phyloP scores from a whole-genome alignment of 92 coral and sea anemone genomes.

The Actinostola sp. region DNA sequence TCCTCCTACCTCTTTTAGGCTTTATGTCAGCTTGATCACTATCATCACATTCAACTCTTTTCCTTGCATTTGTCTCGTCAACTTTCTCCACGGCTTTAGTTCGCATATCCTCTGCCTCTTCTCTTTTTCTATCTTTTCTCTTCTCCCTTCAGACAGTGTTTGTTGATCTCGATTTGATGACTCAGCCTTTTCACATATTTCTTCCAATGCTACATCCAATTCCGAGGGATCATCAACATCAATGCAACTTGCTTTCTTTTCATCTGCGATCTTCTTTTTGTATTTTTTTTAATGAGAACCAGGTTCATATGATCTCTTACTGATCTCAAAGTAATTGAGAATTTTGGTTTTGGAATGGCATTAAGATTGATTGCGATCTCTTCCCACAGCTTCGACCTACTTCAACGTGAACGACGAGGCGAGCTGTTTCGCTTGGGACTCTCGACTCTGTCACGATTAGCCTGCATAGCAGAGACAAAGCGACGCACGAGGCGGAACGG shows the following conservation, averaged over 20 bases:
- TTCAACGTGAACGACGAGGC: too few relatives aligned
- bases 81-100: slow-evolving; percentile 47
- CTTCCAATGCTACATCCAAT: slow-evolving; percentile 39
- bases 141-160: slow-evolving; percentile 26
- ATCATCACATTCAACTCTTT: slow-evolving; percentile 22
- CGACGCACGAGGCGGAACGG: too few relatives aligned
- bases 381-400: slow-evolving; percentile 34
- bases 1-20: too few relatives aligned
- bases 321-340: slow-evolving; percentile 30
- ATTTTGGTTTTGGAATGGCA: slow-evolving; percentile 19
- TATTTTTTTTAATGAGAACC: slow-evolving; percentile 41
- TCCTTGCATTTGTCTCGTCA: slow-evolving; percentile 36
- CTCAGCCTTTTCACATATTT: slow-evolving; percentile 34
- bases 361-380: slow-evolving; percentile 18
- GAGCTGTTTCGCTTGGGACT: too few relatives aligned
- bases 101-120: slow-evolving; percentile 41
- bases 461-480: too few relatives aligned
- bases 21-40: slow-evolving; percentile 9
- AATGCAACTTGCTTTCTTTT: slow-evolving; percentile 46
- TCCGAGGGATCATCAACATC: slow-evolving; percentile 28
- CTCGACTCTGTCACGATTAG: too few relatives aligned
- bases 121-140: slow-evolving; percentile 35
- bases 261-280: slow-evolving; percentile 35
- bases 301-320: slow-evolving; percentile 40
- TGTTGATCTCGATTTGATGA: slow-evolving; percentile 40